These are phyloP conservation scores for Drosophila oshimai DNA, from an alignment of 1,140 invertebrate genomes.

Conservation along the genomic window DNA sequence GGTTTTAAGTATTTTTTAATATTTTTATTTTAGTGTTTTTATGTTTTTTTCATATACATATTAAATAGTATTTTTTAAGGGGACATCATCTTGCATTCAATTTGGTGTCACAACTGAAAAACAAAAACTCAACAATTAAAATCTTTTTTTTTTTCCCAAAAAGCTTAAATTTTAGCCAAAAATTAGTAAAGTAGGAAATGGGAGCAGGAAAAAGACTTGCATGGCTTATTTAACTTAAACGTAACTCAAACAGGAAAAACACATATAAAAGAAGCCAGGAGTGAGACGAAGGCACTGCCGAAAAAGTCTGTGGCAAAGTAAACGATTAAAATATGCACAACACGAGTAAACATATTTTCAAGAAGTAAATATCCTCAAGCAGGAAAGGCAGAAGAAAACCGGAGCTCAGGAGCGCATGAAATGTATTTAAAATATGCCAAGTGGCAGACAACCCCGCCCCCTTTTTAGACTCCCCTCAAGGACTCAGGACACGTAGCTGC, in stretches of 20 bases:
- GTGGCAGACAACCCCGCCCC: conserved; percentile 56
- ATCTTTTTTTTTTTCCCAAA: background rate
- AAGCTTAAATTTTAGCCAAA: conserved; percentile 38
- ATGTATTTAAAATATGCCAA: conserved; percentile 82
- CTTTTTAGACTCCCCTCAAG: background rate
- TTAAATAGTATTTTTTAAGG: conserved; percentile 28
- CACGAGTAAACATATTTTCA: conserved; percentile 82
- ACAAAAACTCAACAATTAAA: conserved; percentile 40
- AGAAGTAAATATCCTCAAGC: conserved; percentile 82
- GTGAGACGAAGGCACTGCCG: conserved; percentile 14
- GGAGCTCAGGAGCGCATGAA: conserved; percentile 78
- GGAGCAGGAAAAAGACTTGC: conserved; percentile 37
- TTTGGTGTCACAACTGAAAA: conserved; percentile 20
- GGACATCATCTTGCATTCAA: background rate
- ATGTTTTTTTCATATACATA: too few relatives aligned
- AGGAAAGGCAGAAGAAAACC: conserved; percentile 31
- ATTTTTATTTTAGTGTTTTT: background rate
- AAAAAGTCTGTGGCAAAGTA: conserved; percentile 70
- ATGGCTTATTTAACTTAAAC: conserved; percentile 78
- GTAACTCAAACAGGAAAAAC: conserved; percentile 65
- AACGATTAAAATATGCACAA: conserved; percentile 83
- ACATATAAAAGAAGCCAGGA: conserved; percentile 6
- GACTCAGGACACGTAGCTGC: conserved; percentile 52
- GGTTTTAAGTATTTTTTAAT: background rate
- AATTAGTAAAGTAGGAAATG: conserved; percentile 29